phyloP scores from a whole-genome alignment of 2,797 vertebrate species.

The Amblyraja radiata region DNA sequence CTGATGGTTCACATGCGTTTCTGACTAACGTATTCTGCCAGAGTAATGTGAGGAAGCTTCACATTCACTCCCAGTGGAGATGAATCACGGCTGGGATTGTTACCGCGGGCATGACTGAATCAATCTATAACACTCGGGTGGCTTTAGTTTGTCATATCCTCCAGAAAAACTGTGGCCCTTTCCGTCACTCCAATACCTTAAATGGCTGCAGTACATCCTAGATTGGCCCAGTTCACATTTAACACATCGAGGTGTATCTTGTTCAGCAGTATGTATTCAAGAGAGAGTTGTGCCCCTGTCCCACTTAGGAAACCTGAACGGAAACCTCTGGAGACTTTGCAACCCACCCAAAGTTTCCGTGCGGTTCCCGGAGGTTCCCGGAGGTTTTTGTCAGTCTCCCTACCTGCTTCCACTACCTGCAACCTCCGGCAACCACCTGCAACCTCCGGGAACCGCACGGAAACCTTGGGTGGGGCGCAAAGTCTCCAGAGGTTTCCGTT shows the following conservation, averaged over 20 bases:
- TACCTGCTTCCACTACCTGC: too few species aligned
- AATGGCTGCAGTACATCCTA: background rate
- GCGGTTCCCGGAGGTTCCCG: too few species aligned
- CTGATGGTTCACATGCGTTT: background rate
- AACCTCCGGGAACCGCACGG: too few species aligned
- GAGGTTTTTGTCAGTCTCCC: too few species aligned
- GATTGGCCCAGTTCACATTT: background rate
- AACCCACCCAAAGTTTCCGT: too few species aligned
- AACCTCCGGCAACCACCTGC: too few species aligned
- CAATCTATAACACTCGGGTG: constrained; percentile 23
- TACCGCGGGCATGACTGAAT: background rate
- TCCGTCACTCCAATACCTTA: background rate
- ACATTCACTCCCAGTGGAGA: background rate
- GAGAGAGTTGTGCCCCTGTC: too few species aligned
- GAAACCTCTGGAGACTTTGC: too few species aligned
- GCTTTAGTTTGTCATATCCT: constrained; percentile 25
- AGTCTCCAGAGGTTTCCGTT: too few species aligned
- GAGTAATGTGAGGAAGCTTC: background rate
- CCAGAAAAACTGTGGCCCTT: background rate
- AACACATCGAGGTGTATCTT: background rate
- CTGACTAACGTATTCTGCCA: background rate
- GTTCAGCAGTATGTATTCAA: too few species aligned
- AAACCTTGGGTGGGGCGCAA: too few species aligned
- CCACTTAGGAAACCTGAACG: too few species aligned
- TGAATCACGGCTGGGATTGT: background rate